Percentiles rank a stretch among this genome's conserved stretches.
Evolutionary conservation across 92 coral and sea anemone genomes (phyloP).

Genomic region (Parazoanthus atlanticus): DNA sequence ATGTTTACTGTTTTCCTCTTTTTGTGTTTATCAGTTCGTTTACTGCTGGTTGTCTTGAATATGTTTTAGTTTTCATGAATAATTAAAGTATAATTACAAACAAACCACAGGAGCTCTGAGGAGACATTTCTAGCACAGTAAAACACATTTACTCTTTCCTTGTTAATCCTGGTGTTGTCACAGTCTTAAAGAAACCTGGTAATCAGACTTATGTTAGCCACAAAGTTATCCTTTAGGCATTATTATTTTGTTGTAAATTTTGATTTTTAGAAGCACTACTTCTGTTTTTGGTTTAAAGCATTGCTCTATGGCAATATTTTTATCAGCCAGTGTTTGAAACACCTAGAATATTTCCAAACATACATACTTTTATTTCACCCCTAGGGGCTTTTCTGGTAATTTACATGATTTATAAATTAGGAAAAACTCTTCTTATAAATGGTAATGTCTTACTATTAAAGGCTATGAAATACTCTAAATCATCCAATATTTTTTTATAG

Average conservation of each 20-base stretch:
- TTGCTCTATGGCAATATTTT: not conserved
- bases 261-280: not conserved
- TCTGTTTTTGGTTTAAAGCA: not conserved
- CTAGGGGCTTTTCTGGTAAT: not conserved
- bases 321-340: not conserved
- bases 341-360: not conserved
- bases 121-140: not conserved
- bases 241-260: not conserved
- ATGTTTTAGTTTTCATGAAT: constrained; percentile 18
- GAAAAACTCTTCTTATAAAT: too few species aligned
- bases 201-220: not conserved
- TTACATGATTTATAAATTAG: not conserved
- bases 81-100: constrained; percentile 17
- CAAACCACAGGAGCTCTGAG: not conserved
- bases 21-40: not conserved
- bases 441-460: not conserved
- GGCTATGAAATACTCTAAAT: not conserved
- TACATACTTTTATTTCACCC: not conserved
- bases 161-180: not conserved
- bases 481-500: too few species aligned
- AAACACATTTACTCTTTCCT: not conserved
- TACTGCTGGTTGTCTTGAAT: constrained; percentile 35
- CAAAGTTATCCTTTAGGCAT: not conserved
- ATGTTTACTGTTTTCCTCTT: not conserved
- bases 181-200: not conserved